Evolutionary conservation across 2,797 vertebrate species (phyloP).

Genomic region (Podarcis siculus): DNA sequence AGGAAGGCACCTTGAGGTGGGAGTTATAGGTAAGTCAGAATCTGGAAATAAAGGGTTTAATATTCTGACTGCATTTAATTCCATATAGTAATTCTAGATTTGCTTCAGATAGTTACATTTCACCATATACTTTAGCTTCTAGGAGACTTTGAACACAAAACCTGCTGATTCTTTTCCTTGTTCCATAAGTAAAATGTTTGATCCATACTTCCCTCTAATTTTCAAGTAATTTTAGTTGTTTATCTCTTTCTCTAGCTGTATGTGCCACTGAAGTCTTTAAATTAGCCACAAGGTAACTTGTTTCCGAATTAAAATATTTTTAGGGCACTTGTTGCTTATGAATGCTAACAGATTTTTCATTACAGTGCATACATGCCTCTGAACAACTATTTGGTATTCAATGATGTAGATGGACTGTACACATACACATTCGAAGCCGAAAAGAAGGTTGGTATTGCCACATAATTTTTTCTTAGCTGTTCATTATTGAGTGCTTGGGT

Average conservation of each 20-base stretch:
- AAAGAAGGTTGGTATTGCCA: conserved; percentile 86
- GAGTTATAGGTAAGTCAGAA: background rate
- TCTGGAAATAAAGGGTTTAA: background rate
- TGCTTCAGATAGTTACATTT: background rate
- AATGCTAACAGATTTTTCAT: conserved; percentile 57
- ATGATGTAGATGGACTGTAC: conserved; percentile 95
- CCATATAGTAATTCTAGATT: background rate
- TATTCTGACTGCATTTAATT: background rate
- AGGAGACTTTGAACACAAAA: background rate
- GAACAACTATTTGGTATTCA: conserved; percentile 98
- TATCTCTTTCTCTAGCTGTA: conserved; percentile 81
- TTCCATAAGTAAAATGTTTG: background rate
- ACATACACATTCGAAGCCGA: conserved; percentile 97
- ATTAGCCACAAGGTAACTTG: conserved; percentile 93
- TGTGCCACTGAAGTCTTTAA: conserved; percentile 97
- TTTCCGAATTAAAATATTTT: conserved; percentile 42
- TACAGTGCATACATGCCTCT: conserved; percentile 94
- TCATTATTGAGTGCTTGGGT: background rate
- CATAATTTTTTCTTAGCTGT: conserved; percentile 4
- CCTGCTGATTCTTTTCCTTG: background rate
- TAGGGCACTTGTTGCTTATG: conserved; percentile 9
- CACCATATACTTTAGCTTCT: conserved; percentile 9
- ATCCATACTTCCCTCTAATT: background rate
- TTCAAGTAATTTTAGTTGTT: conserved; percentile 8
- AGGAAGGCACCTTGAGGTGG: background rate